Conservation (phyloP, 1,140 invertebrate genomes). For the Macrocentrus cingulum region DNA sequence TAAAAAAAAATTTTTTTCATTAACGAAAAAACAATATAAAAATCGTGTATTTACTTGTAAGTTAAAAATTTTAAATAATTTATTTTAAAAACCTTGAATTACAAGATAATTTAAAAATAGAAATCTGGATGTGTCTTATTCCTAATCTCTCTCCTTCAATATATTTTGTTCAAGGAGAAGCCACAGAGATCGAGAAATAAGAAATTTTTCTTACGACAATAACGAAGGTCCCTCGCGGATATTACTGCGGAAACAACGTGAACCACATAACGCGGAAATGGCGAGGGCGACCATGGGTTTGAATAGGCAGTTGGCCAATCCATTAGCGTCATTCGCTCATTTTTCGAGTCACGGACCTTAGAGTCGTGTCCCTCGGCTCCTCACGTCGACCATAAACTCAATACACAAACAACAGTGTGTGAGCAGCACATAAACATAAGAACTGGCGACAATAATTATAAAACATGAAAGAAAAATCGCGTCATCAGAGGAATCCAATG, state of each 20-base stretch:
- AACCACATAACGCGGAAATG: conserved; percentile 3
- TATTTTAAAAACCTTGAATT: too few relatives aligned
- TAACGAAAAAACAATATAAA: too few relatives aligned
- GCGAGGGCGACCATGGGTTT: conserved; percentile 15
- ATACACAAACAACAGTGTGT: background rate
- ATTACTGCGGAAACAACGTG: conserved; percentile 28
- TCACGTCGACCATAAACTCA: conserved; percentile 1
- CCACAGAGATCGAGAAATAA: background rate
- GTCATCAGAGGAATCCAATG: background rate
- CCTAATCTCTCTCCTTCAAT: too few relatives aligned
- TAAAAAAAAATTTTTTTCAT: too few relatives aligned
- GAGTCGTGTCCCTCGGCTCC: conserved; percentile 30
- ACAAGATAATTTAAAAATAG: too few relatives aligned
- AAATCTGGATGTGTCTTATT: too few relatives aligned
- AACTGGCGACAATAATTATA: background rate
- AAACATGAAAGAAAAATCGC: background rate
- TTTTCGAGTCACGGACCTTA: conserved; percentile 39
- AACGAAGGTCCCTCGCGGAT: background rate
- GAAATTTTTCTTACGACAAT: background rate
- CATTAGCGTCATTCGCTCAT: conserved; percentile 17
- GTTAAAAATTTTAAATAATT: too few relatives aligned
- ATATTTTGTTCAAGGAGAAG: background rate
- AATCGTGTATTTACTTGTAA: too few relatives aligned
- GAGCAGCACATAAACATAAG: background rate
- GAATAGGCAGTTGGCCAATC: conserved; percentile 4